A percentile compares a stretch with the other conserved stretches of the same genome.
phyloP scores from a whole-genome alignment of 2,888 invertebrate species.

The Drosophila falleni region DNA sequence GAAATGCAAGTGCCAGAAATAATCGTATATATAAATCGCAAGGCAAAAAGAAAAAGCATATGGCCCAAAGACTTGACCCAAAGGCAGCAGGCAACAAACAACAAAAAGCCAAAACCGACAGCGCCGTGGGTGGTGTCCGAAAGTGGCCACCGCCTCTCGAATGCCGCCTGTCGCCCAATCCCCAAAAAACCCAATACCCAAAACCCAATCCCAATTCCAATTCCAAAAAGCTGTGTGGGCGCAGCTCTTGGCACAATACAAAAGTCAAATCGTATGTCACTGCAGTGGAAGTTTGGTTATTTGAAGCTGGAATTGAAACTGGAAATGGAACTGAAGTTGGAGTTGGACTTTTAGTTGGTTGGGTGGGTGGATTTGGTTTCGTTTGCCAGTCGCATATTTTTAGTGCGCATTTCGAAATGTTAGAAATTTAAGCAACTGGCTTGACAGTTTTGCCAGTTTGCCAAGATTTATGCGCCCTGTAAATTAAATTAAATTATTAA shows the following conservation, averaged over 20 bases:
- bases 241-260: constrained; percentile 42
- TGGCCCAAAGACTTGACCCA: constrained; percentile 55
- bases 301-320: constrained; percentile 12
- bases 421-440: constrained; percentile 63
- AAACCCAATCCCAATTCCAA: constrained; percentile 6
- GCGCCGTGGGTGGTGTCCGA: constrained; percentile 71
- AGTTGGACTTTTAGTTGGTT: constrained; percentile 26
- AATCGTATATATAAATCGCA: constrained; percentile 58
- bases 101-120: constrained; percentile 12
- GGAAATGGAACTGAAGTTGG: constrained; percentile 10
- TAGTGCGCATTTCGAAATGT: constrained; percentile 65
- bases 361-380: constrained; percentile 46
- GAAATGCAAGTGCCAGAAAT: constrained; percentile 65
- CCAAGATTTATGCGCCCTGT: constrained; percentile 61
- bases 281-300: constrained; percentile 47
- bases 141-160: constrained; percentile 41
- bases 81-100: constrained; percentile 19
- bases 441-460: constrained; percentile 51
- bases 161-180: constrained; percentile 21
- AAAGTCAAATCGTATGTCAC: constrained; percentile 69
- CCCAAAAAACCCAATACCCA: constrained; percentile 8
- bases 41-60: constrained; percentile 61
- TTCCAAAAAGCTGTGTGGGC: constrained; percentile 68
- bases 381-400: constrained; percentile 42
- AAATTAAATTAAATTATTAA: constrained; percentile 75